Conservation (phyloP, 2,797 vertebrate species). For the Eleutherodactylus coqui region DNA sequence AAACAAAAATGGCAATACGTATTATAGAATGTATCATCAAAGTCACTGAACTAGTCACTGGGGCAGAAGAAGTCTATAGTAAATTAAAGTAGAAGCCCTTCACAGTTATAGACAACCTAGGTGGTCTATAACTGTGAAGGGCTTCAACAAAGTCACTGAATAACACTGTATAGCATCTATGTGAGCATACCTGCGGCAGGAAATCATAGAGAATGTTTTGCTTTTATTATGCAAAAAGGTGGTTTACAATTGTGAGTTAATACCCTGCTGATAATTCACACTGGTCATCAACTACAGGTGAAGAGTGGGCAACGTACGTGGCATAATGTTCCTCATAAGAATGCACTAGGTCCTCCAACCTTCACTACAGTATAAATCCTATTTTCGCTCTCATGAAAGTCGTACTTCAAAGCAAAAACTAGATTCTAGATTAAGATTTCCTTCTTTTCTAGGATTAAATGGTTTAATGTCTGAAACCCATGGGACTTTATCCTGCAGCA, state of each 20-base stretch:
- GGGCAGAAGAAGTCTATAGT: no score
- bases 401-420: not conserved
- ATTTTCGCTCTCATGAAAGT: not conserved
- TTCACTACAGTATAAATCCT: not conserved
- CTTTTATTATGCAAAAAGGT: not conserved
- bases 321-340: not conserved
- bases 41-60: not conserved
- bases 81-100: no score
- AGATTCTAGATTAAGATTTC: not conserved
- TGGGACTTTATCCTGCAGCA: not conserved
- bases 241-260: not conserved
- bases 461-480: not conserved
- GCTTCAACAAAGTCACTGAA: not conserved
- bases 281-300: not conserved
- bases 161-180: not conserved
- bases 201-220: not conserved
- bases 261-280: not conserved
- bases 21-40: not conserved
- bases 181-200: not conserved
- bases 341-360: not conserved
- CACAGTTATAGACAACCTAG: no score
- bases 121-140: no score
- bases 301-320: no score
- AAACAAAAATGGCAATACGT: conserved; percentile 43
- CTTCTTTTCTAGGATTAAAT: conserved; percentile 6